phyloP scores from a whole-genome alignment of 2,797 vertebrate genomes.

The Antrozous pallidus region DNA sequence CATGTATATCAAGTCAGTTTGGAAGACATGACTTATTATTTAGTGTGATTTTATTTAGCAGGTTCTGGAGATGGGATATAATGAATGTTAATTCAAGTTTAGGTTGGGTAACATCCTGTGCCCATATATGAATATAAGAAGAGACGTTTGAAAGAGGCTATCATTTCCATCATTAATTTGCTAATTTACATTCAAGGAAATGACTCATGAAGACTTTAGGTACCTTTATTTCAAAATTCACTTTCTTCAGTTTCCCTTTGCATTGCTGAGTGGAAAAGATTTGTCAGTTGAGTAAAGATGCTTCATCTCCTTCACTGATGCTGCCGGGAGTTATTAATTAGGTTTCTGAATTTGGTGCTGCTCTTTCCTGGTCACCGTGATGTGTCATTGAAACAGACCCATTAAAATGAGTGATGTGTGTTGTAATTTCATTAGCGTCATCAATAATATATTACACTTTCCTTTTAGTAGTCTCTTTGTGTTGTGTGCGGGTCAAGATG shows the following conservation, averaged over 20 bases:
- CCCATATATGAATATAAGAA: constrained; percentile 50
- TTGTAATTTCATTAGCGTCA: constrained; percentile 82
- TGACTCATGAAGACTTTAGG: constrained; percentile 26
- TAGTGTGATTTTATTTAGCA: constrained; percentile 57
- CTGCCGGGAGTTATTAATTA: constrained; percentile 75
- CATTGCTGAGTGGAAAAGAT: constrained; percentile 56
- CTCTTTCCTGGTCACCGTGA: constrained; percentile 71
- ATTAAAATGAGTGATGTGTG: constrained; percentile 81
- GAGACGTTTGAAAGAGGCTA: constrained; percentile 43
- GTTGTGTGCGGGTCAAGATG: constrained; percentile 64
- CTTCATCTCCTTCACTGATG: constrained; percentile 67
- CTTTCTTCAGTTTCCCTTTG: constrained; percentile 61
- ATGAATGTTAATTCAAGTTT: constrained; percentile 52
- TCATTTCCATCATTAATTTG: constrained; percentile 54
- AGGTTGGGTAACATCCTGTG: background rate
- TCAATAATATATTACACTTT: constrained; percentile 77
- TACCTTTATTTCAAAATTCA: constrained; percentile 51
- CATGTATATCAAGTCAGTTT: constrained; percentile 1
- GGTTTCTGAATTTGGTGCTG: constrained; percentile 65
- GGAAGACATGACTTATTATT: constrained; percentile 58
- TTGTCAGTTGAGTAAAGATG: constrained; percentile 57
- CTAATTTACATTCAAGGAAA: constrained; percentile 48
- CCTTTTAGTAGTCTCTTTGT: constrained; percentile 71
- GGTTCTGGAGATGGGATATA: constrained; percentile 26
- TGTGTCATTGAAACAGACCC: constrained; percentile 73